Evolutionary conservation across 92 coral and sea anemone species (phyloP).

Genomic region (Zoanthus gigantus): DNA sequence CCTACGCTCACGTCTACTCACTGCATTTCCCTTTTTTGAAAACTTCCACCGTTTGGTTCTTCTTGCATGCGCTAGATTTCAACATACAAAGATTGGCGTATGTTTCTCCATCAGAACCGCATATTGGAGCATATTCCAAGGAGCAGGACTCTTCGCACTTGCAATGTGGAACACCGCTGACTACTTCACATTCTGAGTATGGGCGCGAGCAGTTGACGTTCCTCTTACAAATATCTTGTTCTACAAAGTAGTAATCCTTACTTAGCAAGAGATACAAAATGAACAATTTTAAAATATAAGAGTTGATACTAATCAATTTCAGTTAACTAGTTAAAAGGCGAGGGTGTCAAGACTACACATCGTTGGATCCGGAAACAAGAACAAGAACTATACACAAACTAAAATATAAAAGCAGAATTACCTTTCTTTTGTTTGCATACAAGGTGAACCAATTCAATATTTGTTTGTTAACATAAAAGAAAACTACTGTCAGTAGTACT

Average conservation of each 20-base stretch:
- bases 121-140: constrained; percentile 60
- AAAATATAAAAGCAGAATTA: too few species aligned
- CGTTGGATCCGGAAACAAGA: too few species aligned
- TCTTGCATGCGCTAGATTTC: constrained; percentile 69
- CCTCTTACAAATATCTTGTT: background rate
- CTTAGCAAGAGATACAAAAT: too few species aligned
- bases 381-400: too few species aligned
- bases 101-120: constrained; percentile 79
- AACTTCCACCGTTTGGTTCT: constrained; percentile 55
- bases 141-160: constrained; percentile 70
- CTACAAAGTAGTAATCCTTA: background rate
- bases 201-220: constrained; percentile 34
- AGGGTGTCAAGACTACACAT: too few species aligned
- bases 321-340: too few species aligned
- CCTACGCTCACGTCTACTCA: background rate
- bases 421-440: too few species aligned
- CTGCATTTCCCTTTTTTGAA: constrained; percentile 68
- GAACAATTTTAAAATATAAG: too few species aligned
- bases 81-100: constrained; percentile 70
- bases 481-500: too few species aligned
- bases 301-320: too few species aligned
- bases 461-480: too few species aligned
- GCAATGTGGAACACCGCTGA: constrained; percentile 72
- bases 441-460: too few species aligned
- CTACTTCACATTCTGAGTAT: constrained; percentile 63